Conservation (phyloP, 2,113 vertebrate species). For the Eulacestoma nigropectus region DNA sequence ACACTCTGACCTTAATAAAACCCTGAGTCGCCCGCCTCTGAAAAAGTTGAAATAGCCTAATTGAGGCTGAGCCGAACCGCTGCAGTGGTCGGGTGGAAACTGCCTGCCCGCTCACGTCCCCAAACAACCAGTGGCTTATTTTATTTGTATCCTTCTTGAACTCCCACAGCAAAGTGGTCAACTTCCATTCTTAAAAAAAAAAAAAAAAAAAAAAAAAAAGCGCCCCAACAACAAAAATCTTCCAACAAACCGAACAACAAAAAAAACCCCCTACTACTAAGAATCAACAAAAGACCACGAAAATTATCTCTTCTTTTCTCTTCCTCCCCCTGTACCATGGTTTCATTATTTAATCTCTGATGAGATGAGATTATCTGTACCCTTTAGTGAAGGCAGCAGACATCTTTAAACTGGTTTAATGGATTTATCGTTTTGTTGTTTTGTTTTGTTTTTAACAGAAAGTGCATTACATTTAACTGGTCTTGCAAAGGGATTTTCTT, state of each 20-base stretch:
- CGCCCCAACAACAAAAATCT: background rate
- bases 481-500: conserved; percentile 80
- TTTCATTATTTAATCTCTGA: conserved; percentile 64
- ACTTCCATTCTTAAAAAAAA: background rate
- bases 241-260: background rate
- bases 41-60: background rate
- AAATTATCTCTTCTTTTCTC: background rate
- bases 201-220: too few species aligned
- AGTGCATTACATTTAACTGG: conserved; percentile 90
- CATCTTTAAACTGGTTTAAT: conserved; percentile 71
- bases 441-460: conserved; percentile 76
- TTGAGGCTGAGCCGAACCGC: background rate
- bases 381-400: conserved; percentile 68
- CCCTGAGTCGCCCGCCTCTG: background rate
- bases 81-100: background rate
- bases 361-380: conserved; percentile 54
- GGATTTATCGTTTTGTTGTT: conserved; percentile 64
- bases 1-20: background rate
- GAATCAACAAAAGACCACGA: background rate
- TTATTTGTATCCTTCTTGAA: background rate
- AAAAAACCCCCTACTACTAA: background rate
- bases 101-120: background rate
- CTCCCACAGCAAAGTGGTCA: background rate
- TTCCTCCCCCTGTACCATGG: background rate
- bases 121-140: background rate